A percentile compares a stretch with the other conserved stretches of the same genome.
Evolutionary conservation across 2,797 vertebrate genomes (phyloP).

Genomic region (Luscinia megarhynchos): DNA sequence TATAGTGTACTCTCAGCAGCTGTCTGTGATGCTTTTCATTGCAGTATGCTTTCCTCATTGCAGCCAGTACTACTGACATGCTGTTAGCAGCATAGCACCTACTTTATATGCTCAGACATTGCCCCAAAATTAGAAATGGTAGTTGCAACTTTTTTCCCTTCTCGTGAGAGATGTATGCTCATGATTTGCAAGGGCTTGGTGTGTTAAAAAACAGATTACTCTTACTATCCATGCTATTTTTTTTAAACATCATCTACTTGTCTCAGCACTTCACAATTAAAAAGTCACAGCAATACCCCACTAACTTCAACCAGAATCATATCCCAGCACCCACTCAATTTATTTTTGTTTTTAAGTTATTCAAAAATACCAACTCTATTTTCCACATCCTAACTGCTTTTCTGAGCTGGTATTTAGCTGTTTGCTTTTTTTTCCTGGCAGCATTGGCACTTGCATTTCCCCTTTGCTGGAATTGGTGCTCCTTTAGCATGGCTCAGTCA

Average conservation of each 20-base stretch:
- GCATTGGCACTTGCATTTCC: background rate
- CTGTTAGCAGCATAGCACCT: background rate
- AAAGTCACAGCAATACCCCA: background rate
- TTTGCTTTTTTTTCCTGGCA: background rate
- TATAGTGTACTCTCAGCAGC: slow-evolving; percentile 1
- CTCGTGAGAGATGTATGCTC: background rate
- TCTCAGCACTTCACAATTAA: background rate
- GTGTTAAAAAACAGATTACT: background rate
- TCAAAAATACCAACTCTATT: background rate
- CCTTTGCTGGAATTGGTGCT: background rate
- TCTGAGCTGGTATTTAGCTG: background rate
- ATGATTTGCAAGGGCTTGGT: background rate
- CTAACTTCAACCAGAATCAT: background rate
- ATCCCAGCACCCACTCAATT: background rate
- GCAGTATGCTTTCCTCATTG: background rate
- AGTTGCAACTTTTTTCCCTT: background rate
- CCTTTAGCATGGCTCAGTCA: slow-evolving; percentile 7
- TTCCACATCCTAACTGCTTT: background rate
- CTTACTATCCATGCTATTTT: background rate
- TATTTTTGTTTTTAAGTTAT: background rate
- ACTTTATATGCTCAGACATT: background rate
- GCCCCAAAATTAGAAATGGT: background rate
- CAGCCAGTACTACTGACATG: background rate
- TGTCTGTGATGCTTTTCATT: slow-evolving; percentile 9
- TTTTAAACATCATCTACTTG: background rate